These are phyloP conservation scores for Oreohelix idahoensis DNA, from an alignment of 1,140 invertebrate species.

Conservation along the genomic window DNA sequence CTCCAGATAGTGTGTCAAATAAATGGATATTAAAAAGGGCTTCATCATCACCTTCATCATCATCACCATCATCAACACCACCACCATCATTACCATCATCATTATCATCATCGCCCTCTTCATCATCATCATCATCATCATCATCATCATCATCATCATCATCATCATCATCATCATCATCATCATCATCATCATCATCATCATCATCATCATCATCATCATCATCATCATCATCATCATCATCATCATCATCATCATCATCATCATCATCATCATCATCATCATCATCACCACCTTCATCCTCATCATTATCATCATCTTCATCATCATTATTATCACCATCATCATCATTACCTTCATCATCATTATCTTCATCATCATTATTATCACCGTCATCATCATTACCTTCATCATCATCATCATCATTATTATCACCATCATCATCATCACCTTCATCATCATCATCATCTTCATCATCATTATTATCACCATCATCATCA, in stretches of 20 bases:
- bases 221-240: neutral
- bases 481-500: no score
- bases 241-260: constrained; percentile 16
- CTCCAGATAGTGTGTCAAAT: no score
- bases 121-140: constrained; percentile 6
- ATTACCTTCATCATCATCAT: no score
- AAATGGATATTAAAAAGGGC: neutral
- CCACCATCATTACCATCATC: no score
- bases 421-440: neutral
- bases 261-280: neutral
- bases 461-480: no score
- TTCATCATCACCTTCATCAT: no score
- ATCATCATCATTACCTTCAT: neutral
- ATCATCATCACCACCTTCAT: no score
- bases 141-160: neutral
- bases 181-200: constrained; percentile 6
- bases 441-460: no score
- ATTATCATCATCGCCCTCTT: neutral
- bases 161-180: constrained; percentile 3
- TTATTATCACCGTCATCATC: neutral
- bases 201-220: neutral
- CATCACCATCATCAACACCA: no score
- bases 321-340: neutral
- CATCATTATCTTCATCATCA: no score
- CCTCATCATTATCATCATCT: no score